A percentile compares a stretch with the other conserved stretches of the same genome.
phyloP scores from a whole-genome alignment of 2,113 vertebrate genomes.

The Microcebus lehilahytsara region DNA sequence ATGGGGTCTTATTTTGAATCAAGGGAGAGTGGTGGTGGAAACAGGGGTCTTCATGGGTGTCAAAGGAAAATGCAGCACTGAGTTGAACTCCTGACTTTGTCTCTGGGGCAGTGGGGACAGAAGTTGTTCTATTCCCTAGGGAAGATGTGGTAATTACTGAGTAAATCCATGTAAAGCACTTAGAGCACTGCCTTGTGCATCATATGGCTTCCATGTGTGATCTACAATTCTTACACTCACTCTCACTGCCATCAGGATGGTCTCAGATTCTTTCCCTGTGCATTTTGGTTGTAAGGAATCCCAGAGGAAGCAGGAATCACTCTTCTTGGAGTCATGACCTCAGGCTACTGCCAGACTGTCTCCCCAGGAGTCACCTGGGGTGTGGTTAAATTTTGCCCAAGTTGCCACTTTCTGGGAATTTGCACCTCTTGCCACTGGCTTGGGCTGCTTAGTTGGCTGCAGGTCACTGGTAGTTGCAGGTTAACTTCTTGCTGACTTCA shows the following conservation, averaged over 20 bases:
- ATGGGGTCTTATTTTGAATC: not conserved
- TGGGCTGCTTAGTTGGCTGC: not conserved
- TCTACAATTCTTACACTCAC: rapidly evolving
- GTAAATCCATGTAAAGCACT: rapidly evolving
- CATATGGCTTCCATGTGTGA: rapidly evolving
- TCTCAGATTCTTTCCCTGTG: not conserved
- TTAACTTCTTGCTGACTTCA: not conserved
- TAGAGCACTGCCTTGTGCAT: not conserved
- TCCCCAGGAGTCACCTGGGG: no score
- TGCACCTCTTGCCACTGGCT: not conserved
- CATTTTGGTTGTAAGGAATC: not conserved
- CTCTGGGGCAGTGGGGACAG: rapidly evolving
- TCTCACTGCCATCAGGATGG: rapidly evolving
- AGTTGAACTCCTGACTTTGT: not conserved
- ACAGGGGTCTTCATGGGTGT: not conserved
- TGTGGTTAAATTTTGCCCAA: not conserved
- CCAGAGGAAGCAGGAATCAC: not conserved
- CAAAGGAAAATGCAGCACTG: not conserved
- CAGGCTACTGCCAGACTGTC: not conserved
- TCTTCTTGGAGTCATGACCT: not conserved
- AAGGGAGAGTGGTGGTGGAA: not conserved
- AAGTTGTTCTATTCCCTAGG: not conserved
- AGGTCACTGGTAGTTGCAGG: not conserved
- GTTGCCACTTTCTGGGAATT: not conserved
- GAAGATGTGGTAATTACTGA: not conserved